Conservation (phyloP, 2,797 vertebrate species). For the Oreochromis grahami region DNA sequence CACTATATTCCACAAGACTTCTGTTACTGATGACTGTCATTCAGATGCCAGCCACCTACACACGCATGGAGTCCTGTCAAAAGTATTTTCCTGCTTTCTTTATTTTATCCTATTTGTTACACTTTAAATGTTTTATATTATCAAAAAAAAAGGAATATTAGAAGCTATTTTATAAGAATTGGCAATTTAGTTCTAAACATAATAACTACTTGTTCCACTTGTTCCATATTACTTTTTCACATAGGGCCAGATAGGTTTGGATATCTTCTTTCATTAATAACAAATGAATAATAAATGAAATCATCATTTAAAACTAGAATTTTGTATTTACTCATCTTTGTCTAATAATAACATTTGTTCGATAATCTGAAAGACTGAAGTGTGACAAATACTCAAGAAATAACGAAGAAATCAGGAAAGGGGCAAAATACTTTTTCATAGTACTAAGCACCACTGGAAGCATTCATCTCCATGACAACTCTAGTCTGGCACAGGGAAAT, state of each 20-base stretch:
- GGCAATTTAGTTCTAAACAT: not conserved
- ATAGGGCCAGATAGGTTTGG: not conserved
- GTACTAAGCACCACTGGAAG: not conserved
- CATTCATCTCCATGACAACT: conserved; percentile 14
- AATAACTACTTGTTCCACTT: not conserved
- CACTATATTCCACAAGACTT: not conserved
- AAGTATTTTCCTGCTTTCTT: not conserved
- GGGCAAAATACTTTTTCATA: not conserved
- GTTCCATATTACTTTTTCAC: not conserved
- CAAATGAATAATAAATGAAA: not conserved
- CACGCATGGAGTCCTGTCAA: not conserved
- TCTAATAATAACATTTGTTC: not conserved
- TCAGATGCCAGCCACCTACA: not conserved
- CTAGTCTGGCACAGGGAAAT: not conserved
- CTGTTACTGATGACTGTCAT: conserved; percentile 2
- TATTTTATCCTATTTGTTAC: not conserved
- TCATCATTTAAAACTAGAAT: not conserved
- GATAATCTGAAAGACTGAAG: not conserved
- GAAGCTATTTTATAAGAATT: not conserved
- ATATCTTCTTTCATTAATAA: not conserved
- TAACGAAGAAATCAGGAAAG: not conserved
- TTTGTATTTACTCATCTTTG: not conserved
- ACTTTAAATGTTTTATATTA: not conserved
- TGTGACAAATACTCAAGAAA: not conserved
- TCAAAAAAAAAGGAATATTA: not conserved